Evolutionary conservation across 92 coral and sea anemone species (phyloP), one percentile per base, ranked within the genome.

Genomic region (Epizoanthus fatuus): DNA sequence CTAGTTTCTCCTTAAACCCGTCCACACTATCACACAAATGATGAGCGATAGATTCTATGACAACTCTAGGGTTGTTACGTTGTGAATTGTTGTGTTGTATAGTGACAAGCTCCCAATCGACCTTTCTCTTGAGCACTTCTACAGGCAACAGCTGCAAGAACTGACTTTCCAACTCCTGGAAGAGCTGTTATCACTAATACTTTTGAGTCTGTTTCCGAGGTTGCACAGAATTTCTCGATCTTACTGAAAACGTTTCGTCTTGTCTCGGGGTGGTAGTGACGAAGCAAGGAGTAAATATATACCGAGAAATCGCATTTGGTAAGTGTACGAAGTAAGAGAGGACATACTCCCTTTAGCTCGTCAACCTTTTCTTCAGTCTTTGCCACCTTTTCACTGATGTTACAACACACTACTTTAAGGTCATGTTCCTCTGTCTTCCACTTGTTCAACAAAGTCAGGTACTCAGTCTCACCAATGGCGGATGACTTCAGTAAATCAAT

Each of bases 241-340:
- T 59, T 9, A 8, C 17, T 59, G 8, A 59, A 4, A 11, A 59
- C 3, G 86, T 82, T 90, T 16, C 37, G 17, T 2, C 91, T 77
- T 44, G 87, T 86, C 47, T 88, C 93, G 9, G 35, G 62, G 49
- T 72, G 81, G 56, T 62, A 49, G 42, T 73, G 79, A 6, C 69
- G 39, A 17, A 47, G 32, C 14, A 69, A 54, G 47, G 19, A 71
- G 22, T 71, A 45, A 38, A 90, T 78, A 49, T 90, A 86, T 3
- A 77, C 60, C 4, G 81, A 29, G 70, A 90, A 90, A 63, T 90
- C 83, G 15, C 68, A 79, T 47, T 80, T 77, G 2, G 86, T 86
- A 14, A 87, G 87, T 3, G 44, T 40, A 40, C 5, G 44, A 40
- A 40, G 44, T 40, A 5, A 3, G 44, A 5, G 5, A 40, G 3